These are phyloP conservation scores for Agrochola macilenta DNA, from an alignment of 2,888 invertebrate genomes.

Conservation along the genomic window DNA sequence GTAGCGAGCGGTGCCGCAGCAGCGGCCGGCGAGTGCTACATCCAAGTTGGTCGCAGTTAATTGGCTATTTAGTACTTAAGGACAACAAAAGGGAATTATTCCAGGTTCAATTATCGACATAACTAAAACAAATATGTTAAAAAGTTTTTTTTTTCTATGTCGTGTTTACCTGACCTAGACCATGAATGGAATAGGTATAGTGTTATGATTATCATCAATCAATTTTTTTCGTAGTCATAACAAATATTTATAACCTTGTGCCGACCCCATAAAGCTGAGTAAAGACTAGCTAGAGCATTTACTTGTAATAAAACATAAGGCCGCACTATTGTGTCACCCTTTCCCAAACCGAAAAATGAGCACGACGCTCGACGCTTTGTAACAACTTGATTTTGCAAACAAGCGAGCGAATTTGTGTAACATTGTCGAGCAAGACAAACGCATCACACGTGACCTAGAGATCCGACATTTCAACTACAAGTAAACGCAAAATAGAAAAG, in stretches of 20 bases:
- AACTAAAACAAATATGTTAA: neutral
- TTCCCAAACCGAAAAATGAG: too few relatives aligned
- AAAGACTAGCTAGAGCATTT: too few relatives aligned
- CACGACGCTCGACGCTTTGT: too few relatives aligned
- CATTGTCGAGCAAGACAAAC: too few relatives aligned
- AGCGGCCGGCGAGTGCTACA: neutral
- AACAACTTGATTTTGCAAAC: too few relatives aligned
- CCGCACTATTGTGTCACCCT: too few relatives aligned
- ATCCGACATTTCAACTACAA: too few relatives aligned
- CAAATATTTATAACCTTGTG: neutral
- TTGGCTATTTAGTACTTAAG: neutral
- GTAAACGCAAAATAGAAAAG: too few relatives aligned
- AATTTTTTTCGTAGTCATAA: neutral
- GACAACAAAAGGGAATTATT: neutral
- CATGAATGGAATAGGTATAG: constrained; percentile 2
- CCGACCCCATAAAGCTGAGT: too few relatives aligned
- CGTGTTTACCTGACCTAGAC: neutral
- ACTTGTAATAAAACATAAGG: too few relatives aligned
- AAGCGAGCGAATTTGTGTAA: too few relatives aligned
- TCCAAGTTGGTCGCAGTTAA: neutral
- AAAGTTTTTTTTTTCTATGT: neutral
- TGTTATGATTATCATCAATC: neutral
- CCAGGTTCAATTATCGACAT: neutral
- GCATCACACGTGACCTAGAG: too few relatives aligned
- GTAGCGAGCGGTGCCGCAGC: neutral